Evolutionary conservation across 2,113 vertebrate genomes (phyloP).

Genomic region (Ariopsis seemanni): DNA sequence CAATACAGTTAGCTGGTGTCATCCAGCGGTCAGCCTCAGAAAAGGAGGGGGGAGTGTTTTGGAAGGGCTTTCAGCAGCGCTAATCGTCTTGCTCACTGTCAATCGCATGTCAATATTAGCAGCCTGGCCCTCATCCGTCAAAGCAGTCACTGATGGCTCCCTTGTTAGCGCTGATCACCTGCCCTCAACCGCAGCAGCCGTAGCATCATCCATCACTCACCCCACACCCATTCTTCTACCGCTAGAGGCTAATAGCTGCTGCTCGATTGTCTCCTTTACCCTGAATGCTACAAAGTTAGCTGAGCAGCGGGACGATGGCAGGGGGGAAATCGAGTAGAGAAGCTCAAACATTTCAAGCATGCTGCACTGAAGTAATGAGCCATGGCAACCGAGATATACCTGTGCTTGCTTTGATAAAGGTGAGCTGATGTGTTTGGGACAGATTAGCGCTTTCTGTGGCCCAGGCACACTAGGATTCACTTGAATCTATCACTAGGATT

Average conservation of each 20-base stretch:
- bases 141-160: conserved; percentile 72
- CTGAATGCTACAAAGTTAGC: conserved; percentile 43
- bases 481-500: conserved; percentile 81
- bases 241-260: conserved; percentile 69
- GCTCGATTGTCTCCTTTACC: conserved; percentile 63
- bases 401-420: conserved; percentile 92
- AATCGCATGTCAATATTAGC: conserved; percentile 69
- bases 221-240: conserved; percentile 69
- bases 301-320: conserved; percentile 36
- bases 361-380: conserved; percentile 88
- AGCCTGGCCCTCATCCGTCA: conserved; percentile 84
- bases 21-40: conserved; percentile 56
- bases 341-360: conserved; percentile 88
- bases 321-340: conserved; percentile 53
- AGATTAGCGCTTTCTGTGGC: conserved; percentile 86
- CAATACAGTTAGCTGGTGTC: conserved; percentile 53
- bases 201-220: conserved; percentile 80
- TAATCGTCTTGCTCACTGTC: conserved; percentile 75
- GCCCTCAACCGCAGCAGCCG: conserved; percentile 78
- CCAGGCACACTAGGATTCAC: conserved; percentile 81
- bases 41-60: conserved; percentile 41
- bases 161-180: conserved; percentile 83
- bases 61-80: conserved; percentile 49
- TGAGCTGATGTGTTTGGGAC: conserved; percentile 87
- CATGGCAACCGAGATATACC: conserved; percentile 88